Percentiles rank a stretch among this genome's conserved stretches.
These are phyloP conservation scores for Pungitius pungitius DNA, from an alignment of 2,113 vertebrate species.

Conservation along the genomic window DNA sequence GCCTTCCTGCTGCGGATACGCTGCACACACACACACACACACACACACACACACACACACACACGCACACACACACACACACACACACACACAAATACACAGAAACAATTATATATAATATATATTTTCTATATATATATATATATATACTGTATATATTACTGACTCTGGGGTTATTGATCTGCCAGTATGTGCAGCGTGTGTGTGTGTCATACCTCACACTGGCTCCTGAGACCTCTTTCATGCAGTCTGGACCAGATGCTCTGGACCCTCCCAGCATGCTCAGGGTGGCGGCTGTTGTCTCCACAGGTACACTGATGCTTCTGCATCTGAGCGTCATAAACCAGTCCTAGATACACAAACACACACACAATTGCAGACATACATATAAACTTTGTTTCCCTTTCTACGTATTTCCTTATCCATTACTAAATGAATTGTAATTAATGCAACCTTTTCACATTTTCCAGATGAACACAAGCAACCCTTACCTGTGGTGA, in stretches of 20 bases:
- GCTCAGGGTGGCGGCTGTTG: slow-evolving; percentile 89
- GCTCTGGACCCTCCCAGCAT: slow-evolving; percentile 89
- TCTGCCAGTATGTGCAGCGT: not conserved
- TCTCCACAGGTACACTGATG: slow-evolving; percentile 92
- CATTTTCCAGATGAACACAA: not conserved
- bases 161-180: not conserved
- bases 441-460: not conserved
- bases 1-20: slow-evolving; percentile 87
- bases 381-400: slow-evolving; percentile 11
- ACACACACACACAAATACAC: not conserved
- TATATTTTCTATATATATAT: too few relatives aligned
- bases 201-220: slow-evolving; percentile 81
- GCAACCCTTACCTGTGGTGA: slow-evolving; percentile 86
- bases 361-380: not conserved
- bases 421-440: not conserved
- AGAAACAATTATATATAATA: too few relatives aligned
- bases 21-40: slow-evolving; percentile 70
- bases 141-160: not conserved
- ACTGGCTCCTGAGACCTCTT: slow-evolving; percentile 86
- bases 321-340: slow-evolving; percentile 92
- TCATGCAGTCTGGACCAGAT: slow-evolving; percentile 93
- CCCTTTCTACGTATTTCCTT: not conserved
- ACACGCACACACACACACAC: slow-evolving; percentile 4
- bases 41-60: slow-evolving; percentile 13
- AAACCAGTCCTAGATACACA: slow-evolving; percentile 86